These are phyloP conservation scores for Falco concolor DNA, from an alignment of 2,797 vertebrate species.

Conservation along the genomic window DNA sequence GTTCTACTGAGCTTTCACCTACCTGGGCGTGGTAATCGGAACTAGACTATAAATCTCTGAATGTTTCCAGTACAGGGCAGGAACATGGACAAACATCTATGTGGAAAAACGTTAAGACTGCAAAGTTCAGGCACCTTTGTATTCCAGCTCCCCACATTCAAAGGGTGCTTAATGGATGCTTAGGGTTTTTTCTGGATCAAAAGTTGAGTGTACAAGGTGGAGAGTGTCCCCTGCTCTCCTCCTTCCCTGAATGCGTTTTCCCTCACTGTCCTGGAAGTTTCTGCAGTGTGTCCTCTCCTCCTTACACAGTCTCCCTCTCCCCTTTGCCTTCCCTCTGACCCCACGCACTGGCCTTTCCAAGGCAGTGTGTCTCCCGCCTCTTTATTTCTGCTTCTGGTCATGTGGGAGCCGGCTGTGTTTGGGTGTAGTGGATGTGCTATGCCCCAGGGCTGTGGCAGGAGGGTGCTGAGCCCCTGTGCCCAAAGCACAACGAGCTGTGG, in stretches of 20 bases:
- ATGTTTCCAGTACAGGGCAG: background rate
- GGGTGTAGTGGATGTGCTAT: background rate
- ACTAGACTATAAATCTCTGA: background rate
- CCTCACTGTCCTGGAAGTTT: background rate
- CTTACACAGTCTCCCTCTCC: background rate
- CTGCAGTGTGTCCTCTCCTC: background rate
- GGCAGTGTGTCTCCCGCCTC: background rate
- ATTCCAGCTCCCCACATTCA: background rate
- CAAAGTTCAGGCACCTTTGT: background rate
- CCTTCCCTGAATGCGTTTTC: background rate
- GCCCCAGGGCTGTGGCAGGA: accelerated
- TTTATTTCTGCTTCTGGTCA: background rate
- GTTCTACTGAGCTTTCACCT: background rate
- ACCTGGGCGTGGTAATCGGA: background rate
- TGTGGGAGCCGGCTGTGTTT: background rate
- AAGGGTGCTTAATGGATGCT: background rate
- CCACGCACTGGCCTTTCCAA: background rate
- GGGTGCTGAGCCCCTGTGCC: background rate
- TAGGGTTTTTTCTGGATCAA: background rate
- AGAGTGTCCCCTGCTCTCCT: background rate
- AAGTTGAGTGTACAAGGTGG: accelerated
- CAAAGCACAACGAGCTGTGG: background rate
- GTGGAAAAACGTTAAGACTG: background rate
- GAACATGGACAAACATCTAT: background rate
- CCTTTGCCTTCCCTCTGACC: background rate